These are phyloP conservation scores for Gymnocheta viridis DNA, from an alignment of 2,888 invertebrate genomes.

Conservation along the genomic window DNA sequence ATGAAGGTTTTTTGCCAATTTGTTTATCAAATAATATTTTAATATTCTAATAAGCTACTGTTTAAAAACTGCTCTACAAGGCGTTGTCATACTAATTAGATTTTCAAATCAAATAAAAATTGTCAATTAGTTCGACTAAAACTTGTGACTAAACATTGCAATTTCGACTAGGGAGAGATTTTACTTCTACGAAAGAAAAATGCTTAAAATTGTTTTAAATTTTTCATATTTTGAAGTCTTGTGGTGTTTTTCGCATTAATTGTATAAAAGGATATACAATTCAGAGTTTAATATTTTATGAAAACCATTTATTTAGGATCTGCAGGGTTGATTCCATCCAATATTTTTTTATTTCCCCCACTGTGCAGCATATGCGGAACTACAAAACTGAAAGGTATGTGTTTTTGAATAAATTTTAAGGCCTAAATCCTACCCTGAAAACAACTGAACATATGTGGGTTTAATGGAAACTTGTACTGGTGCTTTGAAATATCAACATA, in stretches of 20 bases:
- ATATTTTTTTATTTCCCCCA: not conserved
- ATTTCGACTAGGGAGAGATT: not conserved
- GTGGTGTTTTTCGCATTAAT: too few species aligned
- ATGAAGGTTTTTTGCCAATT: constrained; percentile 16
- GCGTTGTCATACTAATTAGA: not conserved
- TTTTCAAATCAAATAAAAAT: not conserved
- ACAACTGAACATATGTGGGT: too few species aligned
- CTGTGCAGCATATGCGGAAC: not conserved
- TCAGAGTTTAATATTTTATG: too few species aligned
- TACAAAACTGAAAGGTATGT: not conserved
- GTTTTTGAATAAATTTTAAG: too few species aligned
- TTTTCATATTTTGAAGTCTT: not conserved
- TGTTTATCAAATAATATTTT: not conserved
- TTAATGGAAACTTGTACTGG: not conserved
- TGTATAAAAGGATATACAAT: not conserved
- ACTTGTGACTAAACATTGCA: not conserved
- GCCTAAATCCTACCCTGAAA: too few species aligned
- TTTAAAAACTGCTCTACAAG: not conserved
- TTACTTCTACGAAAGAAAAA: not conserved
- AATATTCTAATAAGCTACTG: not conserved
- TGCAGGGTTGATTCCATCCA: not conserved
- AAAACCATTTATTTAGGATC: too few species aligned
- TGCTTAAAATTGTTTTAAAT: not conserved
- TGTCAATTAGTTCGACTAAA: not conserved
- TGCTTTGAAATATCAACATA: not conserved